phyloP scores from a whole-genome alignment of 2,113 vertebrate genomes.

The Cyprinodon variegatus region DNA sequence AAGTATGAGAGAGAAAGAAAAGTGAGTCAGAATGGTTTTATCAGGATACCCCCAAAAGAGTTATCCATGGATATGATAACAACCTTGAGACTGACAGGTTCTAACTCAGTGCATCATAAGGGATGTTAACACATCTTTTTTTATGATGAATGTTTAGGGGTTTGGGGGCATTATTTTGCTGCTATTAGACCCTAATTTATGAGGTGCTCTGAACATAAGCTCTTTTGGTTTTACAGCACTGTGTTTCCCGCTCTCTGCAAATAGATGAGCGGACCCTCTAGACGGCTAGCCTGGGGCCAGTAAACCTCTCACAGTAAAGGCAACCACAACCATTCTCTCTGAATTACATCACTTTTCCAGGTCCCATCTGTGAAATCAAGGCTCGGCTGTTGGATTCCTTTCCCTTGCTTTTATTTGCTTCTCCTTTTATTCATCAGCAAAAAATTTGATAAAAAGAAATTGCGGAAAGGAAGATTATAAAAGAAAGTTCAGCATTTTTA shows the following conservation, averaged over 20 bases:
- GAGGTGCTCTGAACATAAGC: slow-evolving; percentile 66
- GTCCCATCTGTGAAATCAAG: slow-evolving; percentile 59
- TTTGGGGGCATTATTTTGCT: slow-evolving; percentile 70
- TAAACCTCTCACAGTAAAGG: slow-evolving; percentile 68
- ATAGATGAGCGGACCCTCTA: slow-evolving; percentile 66
- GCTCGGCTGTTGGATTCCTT: slow-evolving; percentile 59
- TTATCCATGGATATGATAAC: slow-evolving; percentile 26
- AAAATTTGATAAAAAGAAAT: neutral
- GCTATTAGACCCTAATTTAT: slow-evolving; percentile 71
- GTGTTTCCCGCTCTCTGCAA: slow-evolving; percentile 65
- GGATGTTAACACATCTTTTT: slow-evolving; percentile 59
- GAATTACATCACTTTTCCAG: slow-evolving; percentile 78
- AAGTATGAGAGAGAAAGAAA: slow-evolving; percentile 16
- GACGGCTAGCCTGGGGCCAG: slow-evolving; percentile 70
- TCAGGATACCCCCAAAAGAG: slow-evolving; percentile 20
- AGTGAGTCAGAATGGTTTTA: neutral
- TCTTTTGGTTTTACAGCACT: slow-evolving; percentile 64
- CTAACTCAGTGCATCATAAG: slow-evolving; percentile 40
- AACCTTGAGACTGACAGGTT: slow-evolving; percentile 31
- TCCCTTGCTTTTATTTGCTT: slow-evolving; percentile 20
- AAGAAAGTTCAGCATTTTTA: neutral
- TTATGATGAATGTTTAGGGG: slow-evolving; percentile 57
- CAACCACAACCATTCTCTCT: slow-evolving; percentile 70
- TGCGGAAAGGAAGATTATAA: neutral
- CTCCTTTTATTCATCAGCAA: neutral